Evolutionary conservation across 1,140 invertebrate genomes (phyloP).

Genomic region (Trinorchestia longiramus): DNA sequence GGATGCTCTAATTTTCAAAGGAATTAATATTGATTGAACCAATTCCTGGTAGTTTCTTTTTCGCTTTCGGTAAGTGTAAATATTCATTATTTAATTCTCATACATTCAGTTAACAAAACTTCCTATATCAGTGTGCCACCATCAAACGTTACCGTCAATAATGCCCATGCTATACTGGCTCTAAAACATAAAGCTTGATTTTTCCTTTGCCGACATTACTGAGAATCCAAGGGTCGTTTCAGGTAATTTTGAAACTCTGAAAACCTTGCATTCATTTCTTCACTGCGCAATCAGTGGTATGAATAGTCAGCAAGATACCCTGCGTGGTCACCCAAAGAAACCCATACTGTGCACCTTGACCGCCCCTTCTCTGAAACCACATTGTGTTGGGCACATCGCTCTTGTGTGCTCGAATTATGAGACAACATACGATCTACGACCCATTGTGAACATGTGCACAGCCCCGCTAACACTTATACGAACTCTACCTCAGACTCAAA

Average conservation of each 20-base stretch:
- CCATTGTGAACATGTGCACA: background rate
- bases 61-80: background rate
- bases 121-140: background rate
- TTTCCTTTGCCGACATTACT: background rate
- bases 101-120: background rate
- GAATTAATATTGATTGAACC: background rate
- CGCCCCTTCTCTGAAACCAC: background rate
- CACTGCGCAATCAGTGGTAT: background rate
- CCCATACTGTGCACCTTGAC: slow-evolving; percentile 34
- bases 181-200: background rate
- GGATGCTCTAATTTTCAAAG: background rate
- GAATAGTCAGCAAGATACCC: background rate
- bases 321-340: background rate
- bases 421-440: background rate
- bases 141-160: background rate
- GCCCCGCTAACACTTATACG: background rate
- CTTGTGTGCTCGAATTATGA: slow-evolving; percentile 16
- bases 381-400: background rate
- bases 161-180: background rate
- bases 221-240: background rate
- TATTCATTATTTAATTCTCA: background rate
- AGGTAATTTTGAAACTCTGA: background rate
- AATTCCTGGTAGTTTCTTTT: background rate
- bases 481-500: background rate
- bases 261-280: background rate